phyloP scores from a whole-genome alignment of 2,888 invertebrate genomes.

The Cephus spinipes region DNA sequence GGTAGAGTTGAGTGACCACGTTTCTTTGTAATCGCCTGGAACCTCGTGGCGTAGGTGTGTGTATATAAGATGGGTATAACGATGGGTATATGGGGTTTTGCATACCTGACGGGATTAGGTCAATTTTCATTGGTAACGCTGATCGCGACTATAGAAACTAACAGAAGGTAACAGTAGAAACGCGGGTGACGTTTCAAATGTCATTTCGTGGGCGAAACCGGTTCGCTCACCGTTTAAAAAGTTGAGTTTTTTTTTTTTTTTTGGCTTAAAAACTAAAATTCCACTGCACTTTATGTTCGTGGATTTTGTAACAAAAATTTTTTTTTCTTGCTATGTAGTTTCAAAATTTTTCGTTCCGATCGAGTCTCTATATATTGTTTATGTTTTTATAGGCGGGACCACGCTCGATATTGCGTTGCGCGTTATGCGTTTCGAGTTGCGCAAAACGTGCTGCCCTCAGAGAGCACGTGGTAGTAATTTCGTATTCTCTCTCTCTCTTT shows the following conservation, averaged over 20 bases:
- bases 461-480: not conserved
- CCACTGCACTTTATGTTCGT: not conserved
- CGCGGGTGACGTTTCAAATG: not conserved
- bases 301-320: not conserved
- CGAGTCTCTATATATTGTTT: not conserved
- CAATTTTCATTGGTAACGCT: not conserved
- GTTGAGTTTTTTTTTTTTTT: not conserved
- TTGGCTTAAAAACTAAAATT: not conserved
- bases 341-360: not conserved
- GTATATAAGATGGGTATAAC: not conserved
- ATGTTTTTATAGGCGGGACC: not conserved
- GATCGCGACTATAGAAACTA: not conserved
- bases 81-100: not conserved
- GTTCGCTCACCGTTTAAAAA: not conserved
- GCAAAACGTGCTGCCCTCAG: not conserved
- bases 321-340: not conserved
- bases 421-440: not conserved
- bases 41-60: not conserved
- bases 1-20: not conserved
- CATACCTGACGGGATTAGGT: not conserved
- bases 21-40: not conserved
- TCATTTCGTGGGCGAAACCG: not conserved
- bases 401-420: not conserved
- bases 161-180: not conserved
- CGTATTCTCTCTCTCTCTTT: not conserved